Evolutionary conservation across 2,113 vertebrate genomes (phyloP), one percentile per base, ranked within the genome.

Genomic region (Colistium nudipinnis): DNA sequence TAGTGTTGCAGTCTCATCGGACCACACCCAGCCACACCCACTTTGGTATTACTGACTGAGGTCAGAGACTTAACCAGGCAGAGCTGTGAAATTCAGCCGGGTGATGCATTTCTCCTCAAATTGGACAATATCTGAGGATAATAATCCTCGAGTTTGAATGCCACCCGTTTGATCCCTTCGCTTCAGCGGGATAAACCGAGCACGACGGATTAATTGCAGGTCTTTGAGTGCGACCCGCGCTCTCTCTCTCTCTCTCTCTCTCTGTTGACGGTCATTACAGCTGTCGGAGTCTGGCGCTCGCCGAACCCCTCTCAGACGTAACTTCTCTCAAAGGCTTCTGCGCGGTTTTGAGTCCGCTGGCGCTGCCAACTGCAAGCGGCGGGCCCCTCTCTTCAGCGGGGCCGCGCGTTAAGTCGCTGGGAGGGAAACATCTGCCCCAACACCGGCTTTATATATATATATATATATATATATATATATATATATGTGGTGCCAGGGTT

Each of bases 251-350:
- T n/a, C n/a, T n/a, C n/a, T n/a, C n/a, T n/a, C n/a, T n/a, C n/a
- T n/a, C 27, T 68, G 65, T 61, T 78, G 70, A 61, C 8, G 20
- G 68, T 83, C 80, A 72, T 79, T 75, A 81, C 66, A 80, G 62
- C 73, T 84, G 76, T 70, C 22, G 13, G 39, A n/a, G 61, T 62
- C 65, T 55, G 65, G 62, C 75, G 67, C 31, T 30, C 41, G 53
- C 67, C 27, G 47, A 84, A n/a, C n/a, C 83, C 84, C 84, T 86
- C 87, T 81, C 30, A 49, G 60, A 68, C 57, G 39, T 61, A 73
- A 53, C 70, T 24, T 54, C 55, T 51, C 49, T 78, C 63, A 85
- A 82, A 81, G 19, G 56, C 55, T 48, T 69, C 44, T 57, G 22
- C 73, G 51, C 53, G 63, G 80, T 75, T 86, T 85, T 81, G 81